Base-by-base conservation (phyloP, 2,797 vertebrate genomes). In the Antrozous pallidus region DNA sequence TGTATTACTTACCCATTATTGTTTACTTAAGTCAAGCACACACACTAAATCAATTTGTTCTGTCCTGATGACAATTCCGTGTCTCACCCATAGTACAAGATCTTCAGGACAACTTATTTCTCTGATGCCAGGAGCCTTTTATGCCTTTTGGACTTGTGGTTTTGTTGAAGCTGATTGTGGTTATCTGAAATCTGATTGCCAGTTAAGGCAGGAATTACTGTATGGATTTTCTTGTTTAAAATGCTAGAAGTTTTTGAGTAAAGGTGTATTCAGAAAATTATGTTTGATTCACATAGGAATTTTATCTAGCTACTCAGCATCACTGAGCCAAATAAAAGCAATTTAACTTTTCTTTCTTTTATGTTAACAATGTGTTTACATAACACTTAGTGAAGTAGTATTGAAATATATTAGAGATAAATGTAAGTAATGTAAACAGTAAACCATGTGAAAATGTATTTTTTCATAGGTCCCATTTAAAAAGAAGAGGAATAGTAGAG, bases 11-110 rank as follows among this genome's bases (percentile, higher is more conserved):
- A 95, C 69, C 56, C 36, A 95, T 82, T 88, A 26, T 42, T 82
- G n/a, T 95, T 95, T 95, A 85, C 74, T 84, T 94, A 88, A 90
- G 80, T 90, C 84, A 96, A 94, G 80, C 63, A 88, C 3, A n/a
- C 89, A 93, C 73, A 84, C 84, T 85, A 95, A 95, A 90, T 95
- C 87, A 96, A 95, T 94, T 94, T 96, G 49, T 58, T 96, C 69
- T 88, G 49, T 96, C 61, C 51, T 6, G 26, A 88, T 73, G 81
- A 90, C 95, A 90, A 93, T 75, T 84, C 73, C 49, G 33, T 38
- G 78, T 24, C 73, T 94, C 94, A 91, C 56, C 75, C 81, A 36
- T 31, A 84, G 18, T 42, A 77, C 5, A 89, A 78, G 40, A 51
- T 90, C 49, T 91, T 94, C 75, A 73, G 88, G 94, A 94, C 77